Evolutionary conservation across 2,113 vertebrate genomes (phyloP), one percentile per base, ranked within the genome.

Genomic region (Thalassarche chlororhynchos): DNA sequence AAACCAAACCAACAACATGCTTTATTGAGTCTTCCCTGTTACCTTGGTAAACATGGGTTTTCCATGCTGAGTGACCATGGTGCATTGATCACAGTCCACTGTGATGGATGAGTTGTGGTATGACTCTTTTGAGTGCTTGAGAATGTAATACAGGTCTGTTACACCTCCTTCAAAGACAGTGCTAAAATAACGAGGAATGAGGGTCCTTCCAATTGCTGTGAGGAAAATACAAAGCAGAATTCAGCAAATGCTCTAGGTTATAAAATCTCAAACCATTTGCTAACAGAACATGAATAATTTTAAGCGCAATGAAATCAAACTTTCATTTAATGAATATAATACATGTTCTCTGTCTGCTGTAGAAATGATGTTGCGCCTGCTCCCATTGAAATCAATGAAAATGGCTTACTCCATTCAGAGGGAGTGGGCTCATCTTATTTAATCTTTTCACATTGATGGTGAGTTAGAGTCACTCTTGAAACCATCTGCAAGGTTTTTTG

Each of bases 41-140:
- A 99, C 99, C 99, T 99, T 99, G 97, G 99, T 99, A 98, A 99
- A 99, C 99, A 99, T 99, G 96, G 99, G 99, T 97, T 99, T 99
- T 98, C 99, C 99, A 49, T 99, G 99, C 98, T 99, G 99, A 76
- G 99, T 99, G 98, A 99, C 99, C 99, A 99, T 99, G 96, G 99
- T 99, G 96, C 99, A 99, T 98, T 99, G 99, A 98, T 99, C 99
- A 93, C 99, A 99, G 98, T 99, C 99, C 98, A 99, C 98, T 47
- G 99, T 99, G 99, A 99, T 99, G 98, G 99, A 99, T 91, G 99
- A 99, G 99, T 99, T 99, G 99, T 99, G 99, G 98, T 99, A 99
- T 65, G 99, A 99, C 97, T 99, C 99, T 98, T 99, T 99, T 86
- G 99, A 99, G 98, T 99, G 99, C 95, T 99, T 99, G 98, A 99